Evolutionary conservation across 1,140 invertebrate species (phyloP).

Genomic region (Campoletis sonorensis): DNA sequence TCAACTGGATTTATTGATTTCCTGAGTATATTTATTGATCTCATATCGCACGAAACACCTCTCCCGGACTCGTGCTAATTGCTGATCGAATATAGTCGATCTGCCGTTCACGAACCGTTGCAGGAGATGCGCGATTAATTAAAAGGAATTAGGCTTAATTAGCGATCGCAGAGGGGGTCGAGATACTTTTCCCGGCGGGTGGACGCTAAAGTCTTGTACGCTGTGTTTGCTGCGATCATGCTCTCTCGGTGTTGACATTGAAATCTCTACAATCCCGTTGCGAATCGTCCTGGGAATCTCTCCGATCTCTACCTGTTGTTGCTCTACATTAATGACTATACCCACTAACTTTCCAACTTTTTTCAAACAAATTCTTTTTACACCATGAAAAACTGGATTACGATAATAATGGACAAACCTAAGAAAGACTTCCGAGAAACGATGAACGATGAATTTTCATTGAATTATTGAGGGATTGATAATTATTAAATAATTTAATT

Average conservation of each 20-base stretch:
- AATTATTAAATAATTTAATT: background rate
- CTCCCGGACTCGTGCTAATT: slow-evolving; percentile 61
- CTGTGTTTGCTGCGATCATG: slow-evolving; percentile 24
- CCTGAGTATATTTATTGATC: slow-evolving; percentile 38
- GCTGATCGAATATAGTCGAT: slow-evolving; percentile 35
- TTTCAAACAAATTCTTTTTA: too few relatives aligned
- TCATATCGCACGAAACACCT: slow-evolving; percentile 53
- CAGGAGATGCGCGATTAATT: slow-evolving; percentile 63
- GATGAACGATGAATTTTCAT: too few relatives aligned
- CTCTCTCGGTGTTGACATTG: background rate
- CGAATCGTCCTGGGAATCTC: slow-evolving; percentile 23
- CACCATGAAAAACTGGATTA: too few relatives aligned
- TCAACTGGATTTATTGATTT: slow-evolving; percentile 55
- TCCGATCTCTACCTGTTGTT: too few relatives aligned
- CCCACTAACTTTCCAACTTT: too few relatives aligned
- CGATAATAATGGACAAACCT: too few relatives aligned
- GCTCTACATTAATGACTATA: too few relatives aligned
- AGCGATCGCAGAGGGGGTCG: slow-evolving; percentile 55
- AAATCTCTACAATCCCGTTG: slow-evolving; percentile 26
- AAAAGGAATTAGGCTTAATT: slow-evolving; percentile 71
- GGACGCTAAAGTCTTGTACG: slow-evolving; percentile 47
- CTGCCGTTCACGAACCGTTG: background rate
- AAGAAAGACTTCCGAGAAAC: too few relatives aligned
- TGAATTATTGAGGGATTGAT: background rate
- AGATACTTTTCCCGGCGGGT: slow-evolving; percentile 29